phyloP scores from a whole-genome alignment of 2,113 vertebrate species.

The Steatornis caripensis region DNA sequence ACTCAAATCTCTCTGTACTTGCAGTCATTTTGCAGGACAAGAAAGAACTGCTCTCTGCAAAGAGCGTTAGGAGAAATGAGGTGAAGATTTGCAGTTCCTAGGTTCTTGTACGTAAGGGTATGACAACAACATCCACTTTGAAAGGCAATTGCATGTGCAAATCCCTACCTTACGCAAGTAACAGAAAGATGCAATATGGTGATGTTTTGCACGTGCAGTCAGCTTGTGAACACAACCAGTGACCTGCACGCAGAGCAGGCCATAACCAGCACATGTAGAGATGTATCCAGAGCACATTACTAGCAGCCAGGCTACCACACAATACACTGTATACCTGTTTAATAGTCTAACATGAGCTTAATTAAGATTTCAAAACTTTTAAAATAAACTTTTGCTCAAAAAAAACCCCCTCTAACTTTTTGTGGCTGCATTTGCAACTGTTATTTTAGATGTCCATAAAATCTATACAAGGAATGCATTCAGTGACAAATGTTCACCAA shows the following conservation, averaged over 20 bases:
- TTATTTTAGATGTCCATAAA: not conserved
- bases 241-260: not conserved
- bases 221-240: not conserved
- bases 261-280: not conserved
- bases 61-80: not conserved
- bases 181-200: not conserved
- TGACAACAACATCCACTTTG: not conserved
- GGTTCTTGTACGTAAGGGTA: not conserved
- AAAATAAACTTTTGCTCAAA: not conserved
- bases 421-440: not conserved
- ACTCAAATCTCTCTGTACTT: not conserved
- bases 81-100: not conserved
- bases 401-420: not conserved
- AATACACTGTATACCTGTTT: not conserved
- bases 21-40: conserved; percentile 8
- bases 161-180: not conserved
- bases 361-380: not conserved
- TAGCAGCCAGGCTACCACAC: not conserved
- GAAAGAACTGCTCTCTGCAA: not conserved
- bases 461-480: not conserved
- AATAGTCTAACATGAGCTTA: not conserved
- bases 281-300: not conserved
- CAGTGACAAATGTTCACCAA: not conserved
- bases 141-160: not conserved
- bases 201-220: not conserved